Conservation (phyloP, 2,888 invertebrate species). For the Agrotis segetum region DNA sequence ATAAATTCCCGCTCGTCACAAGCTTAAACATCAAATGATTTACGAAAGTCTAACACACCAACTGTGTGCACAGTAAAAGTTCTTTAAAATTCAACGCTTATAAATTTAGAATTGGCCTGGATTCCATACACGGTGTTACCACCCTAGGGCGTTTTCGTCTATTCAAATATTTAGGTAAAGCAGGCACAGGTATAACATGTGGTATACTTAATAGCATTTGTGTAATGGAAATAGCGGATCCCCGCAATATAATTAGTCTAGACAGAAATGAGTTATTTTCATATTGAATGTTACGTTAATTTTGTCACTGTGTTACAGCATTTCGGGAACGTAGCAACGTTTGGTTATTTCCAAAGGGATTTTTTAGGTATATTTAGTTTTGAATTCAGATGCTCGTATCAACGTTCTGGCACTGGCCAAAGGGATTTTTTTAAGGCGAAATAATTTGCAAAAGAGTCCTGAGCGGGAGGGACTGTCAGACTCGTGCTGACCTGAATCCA, state of each 20-base stretch:
- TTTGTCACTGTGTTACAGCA: conserved; percentile 7
- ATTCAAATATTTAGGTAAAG: conserved; percentile 63
- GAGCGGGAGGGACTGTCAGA: too few species aligned
- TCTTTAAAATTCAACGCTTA: conserved; percentile 65
- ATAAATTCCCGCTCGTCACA: neutral
- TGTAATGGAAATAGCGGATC: conserved; percentile 41
- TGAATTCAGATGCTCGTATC: neutral
- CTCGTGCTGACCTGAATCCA: too few species aligned
- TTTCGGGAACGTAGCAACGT: too few species aligned
- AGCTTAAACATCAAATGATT: conserved; percentile 25
- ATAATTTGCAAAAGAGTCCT: too few species aligned
- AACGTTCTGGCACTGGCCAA: too few species aligned
- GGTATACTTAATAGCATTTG: conserved; percentile 30
- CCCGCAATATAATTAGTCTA: conserved; percentile 31
- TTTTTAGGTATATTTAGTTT: too few species aligned
- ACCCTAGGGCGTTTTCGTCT: conserved; percentile 49
- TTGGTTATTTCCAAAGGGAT: too few species aligned
- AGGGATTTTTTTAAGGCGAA: too few species aligned
- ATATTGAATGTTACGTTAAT: conserved; percentile 30
- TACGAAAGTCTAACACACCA: conserved; percentile 32
- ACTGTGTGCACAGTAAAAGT: conserved; percentile 33
- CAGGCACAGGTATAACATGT: conserved; percentile 33
- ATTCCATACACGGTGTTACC: conserved; percentile 47
- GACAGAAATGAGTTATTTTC: conserved; percentile 48
- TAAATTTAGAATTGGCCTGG: conserved; percentile 64